A percentile compares a stretch with the other conserved stretches of the same genome.
Conservation (phyloP, 2,113 vertebrate genomes). For the Mustelus asterias region DNA sequence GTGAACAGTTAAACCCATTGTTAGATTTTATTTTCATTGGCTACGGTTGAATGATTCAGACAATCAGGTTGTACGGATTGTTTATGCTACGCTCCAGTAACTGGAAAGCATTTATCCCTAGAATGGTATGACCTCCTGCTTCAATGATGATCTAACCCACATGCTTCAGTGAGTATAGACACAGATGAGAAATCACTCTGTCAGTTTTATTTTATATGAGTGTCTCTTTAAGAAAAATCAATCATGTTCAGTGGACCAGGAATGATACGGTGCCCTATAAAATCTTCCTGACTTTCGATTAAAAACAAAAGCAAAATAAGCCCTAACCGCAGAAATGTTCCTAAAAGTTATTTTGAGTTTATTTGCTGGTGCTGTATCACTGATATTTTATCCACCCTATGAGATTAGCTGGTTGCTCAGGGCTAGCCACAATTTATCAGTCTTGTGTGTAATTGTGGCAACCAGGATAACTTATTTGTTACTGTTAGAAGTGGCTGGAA, state of each 20-base stretch:
- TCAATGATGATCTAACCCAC: constrained; percentile 52
- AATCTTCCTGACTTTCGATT: not conserved
- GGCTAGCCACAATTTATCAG: not conserved
- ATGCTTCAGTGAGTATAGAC: constrained; percentile 53
- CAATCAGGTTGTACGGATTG: constrained; percentile 56
- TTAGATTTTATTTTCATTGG: constrained; percentile 39
- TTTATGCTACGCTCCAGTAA: constrained; percentile 62
- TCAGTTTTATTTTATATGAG: constrained; percentile 35
- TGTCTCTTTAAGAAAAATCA: constrained; percentile 38
- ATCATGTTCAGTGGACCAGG: constrained; percentile 29
- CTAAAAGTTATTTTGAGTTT: not conserved
- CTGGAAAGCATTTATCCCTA: constrained; percentile 63
- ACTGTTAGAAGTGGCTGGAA: not conserved
- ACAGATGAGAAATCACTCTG: constrained; percentile 38
- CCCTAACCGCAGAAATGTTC: not conserved
- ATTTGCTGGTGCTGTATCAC: not conserved
- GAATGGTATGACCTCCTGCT: constrained; percentile 62
- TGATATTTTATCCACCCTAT: not conserved
- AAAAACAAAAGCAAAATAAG: not conserved
- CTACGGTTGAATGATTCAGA: constrained; percentile 47
- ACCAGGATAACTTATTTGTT: not conserved
- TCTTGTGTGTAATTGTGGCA: not conserved
- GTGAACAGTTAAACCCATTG: constrained; percentile 37
- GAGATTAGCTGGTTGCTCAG: not conserved
- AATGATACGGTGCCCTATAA: not conserved